phyloP scores from a whole-genome alignment of 1,140 invertebrate species.

The Apis cerana region DNA sequence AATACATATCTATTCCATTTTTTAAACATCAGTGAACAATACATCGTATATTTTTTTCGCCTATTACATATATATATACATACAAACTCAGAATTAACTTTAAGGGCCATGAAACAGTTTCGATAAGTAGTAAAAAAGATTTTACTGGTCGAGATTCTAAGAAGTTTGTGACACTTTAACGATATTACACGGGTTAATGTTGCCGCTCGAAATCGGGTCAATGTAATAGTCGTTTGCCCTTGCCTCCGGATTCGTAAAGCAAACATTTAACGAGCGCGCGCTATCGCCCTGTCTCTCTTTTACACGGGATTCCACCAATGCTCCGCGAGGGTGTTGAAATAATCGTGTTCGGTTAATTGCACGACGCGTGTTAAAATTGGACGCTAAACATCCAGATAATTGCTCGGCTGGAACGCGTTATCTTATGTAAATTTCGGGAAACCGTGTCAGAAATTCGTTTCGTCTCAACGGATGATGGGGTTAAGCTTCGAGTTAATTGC shows the following conservation, averaged over 20 bases:
- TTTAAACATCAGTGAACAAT: no score
- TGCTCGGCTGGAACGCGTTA: neutral
- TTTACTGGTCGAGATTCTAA: constrained; percentile 32
- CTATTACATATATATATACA: no score
- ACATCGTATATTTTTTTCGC: no score
- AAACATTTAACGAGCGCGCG: constrained; percentile 15
- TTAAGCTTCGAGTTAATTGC: neutral
- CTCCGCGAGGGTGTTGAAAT: neutral
- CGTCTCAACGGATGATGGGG: neutral
- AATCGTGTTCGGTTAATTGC: neutral
- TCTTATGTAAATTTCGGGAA: constrained; percentile 9
- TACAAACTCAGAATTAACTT: neutral
- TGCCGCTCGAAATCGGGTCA: constrained; percentile 58
- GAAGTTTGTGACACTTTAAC: constrained; percentile 33
- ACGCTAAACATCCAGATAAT: constrained; percentile 2
- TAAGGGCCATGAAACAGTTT: constrained; percentile 10
- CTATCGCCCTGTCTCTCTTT: neutral
- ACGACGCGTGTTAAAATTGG: neutral
- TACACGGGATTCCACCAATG: neutral
- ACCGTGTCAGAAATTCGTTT: neutral
- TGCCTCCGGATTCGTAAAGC: constrained; percentile 45
- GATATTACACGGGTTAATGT: constrained; percentile 7
- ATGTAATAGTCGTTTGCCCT: constrained; percentile 61
- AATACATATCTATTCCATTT: no score
- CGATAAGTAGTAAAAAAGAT: neutral